Base-by-base conservation (phyloP, 2,113 vertebrate species). In the Hippocampus comes region DNA sequence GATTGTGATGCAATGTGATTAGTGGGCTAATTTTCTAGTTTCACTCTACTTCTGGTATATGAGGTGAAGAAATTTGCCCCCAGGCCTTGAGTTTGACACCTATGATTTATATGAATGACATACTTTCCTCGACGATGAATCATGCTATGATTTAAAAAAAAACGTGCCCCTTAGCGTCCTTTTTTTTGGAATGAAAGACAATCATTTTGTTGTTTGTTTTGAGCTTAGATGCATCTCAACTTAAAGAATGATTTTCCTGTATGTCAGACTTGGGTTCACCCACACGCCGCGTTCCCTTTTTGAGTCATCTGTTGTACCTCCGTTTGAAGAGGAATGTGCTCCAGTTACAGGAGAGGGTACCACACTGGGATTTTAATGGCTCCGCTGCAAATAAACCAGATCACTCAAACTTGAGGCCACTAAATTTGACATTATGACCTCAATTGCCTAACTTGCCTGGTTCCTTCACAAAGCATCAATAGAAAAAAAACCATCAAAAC, bases 301-400 rank as follows among this genome's bases (percentile, higher is more conserved):
- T 14, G 41, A 65, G 63, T 65, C n/a, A 15, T 46, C 12, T 25
- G n/a, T 15, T 23, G 71, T 76, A 66, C 69, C 77, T 82, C 23
- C 70, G 63, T 43, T 56, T 49, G 63, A 72, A n/a, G 25, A 42
- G 42, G 25, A 25, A 1, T 70, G 42, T 83, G 84, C 76, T 89
- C 84, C 71, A 84, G 14, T 83, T 88, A 30, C 63, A 76, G 71
- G 30, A 18, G 74, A 55, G 65, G 64, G 71, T 59, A 67, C 64
- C 27, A 76, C 49, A n/a, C n/a, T 61, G 12, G 67, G 57, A 63
- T 77, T 87, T 89, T 88, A 82, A 48, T 89, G 82, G 86, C 82
- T 67, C 86, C 81, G 21, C 75, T 80, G 48, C 53, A 84, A 78
- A 82, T 77, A 70, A 90, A 89, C 74, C 86, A 83, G 88, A 87